These are phyloP conservation scores for Brienomyrus brachyistius DNA, from an alignment of 2,113 vertebrate species.

Conservation along the genomic window DNA sequence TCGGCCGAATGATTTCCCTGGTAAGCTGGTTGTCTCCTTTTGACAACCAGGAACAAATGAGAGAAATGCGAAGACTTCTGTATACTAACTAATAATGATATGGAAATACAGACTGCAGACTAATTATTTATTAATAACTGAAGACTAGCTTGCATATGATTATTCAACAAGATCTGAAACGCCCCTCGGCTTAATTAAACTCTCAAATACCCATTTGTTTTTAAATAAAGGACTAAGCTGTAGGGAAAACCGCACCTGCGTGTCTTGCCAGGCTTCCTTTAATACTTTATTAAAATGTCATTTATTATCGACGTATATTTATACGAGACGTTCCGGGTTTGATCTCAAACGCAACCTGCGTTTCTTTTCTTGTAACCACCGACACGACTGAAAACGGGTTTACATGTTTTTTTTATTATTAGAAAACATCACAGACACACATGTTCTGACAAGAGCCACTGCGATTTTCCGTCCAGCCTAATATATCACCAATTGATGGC, in stretches of 20 bases:
- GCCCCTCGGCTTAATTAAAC: background rate
- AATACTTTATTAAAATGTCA: background rate
- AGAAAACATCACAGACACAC: background rate
- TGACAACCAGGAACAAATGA: background rate
- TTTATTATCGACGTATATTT: background rate
- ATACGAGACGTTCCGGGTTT: background rate
- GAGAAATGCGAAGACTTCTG: background rate
- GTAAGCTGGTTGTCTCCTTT: background rate
- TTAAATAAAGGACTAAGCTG: background rate
- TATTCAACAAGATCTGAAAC: background rate
- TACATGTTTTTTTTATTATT: background rate
- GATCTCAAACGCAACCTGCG: background rate
- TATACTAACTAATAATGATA: background rate
- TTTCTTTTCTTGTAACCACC: background rate
- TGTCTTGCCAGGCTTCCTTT: background rate
- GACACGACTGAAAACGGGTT: background rate
- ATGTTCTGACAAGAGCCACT: background rate
- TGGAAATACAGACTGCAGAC: background rate
- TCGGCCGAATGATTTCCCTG: background rate
- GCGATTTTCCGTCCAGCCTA: background rate
- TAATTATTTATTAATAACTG: background rate
- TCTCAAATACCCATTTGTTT: background rate
- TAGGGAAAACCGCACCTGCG: background rate
- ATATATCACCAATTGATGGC: background rate
- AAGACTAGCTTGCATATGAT: background rate